Base-by-base conservation (phyloP, 2,797 vertebrate genomes). In the Anniella stebbinsi region DNA sequence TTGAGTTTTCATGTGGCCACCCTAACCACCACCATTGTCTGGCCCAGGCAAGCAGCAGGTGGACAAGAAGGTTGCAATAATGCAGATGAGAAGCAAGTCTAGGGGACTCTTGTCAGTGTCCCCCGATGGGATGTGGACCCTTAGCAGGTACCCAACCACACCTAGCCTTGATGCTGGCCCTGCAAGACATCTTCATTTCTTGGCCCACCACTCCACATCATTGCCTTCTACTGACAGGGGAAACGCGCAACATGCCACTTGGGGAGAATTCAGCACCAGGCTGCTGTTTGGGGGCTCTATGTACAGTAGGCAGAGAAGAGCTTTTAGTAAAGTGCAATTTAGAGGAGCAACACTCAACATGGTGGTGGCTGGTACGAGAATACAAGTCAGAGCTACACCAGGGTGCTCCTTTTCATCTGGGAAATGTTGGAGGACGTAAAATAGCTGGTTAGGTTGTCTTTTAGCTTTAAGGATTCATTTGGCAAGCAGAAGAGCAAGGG, bases 391-490 rank as follows among this genome's bases (percentile, higher is more conserved):
- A 70, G 38, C 57, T 57, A 72, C 54, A 83, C 15, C 23, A 45
- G 18, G 63, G 30, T 51, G 36, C 54, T 70, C 23, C 48, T 80
- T 87, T 87, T 67, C 33, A 51, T 80, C 33, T 87, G 76, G 33
- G 86, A 69, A 69, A 36, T 36, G 60, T 80, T 51, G 75, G n/a
- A 25, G 41, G 21, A 3, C 21, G 3, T 45, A 18, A 66, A 41
- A 88, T 63, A 33, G 18, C 30, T 69, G 82, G 67, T 57, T 21
- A 48, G 54, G 6, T 51, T 73, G 86, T 30, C 60, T 51, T 13
- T 57, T 75, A 73, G 41, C 70, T 77, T 87, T 69, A 87, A 90
- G 85, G 63, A 83, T 81, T 88, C 38, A 21, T 38, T 72, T 63
- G 69, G 54, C n/a, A 87, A 51, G 18, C 36, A 33, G 11, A 75